A percentile compares a stretch with the other conserved stretches of the same genome.
phyloP scores from a whole-genome alignment of 2,113 vertebrate species.

The Antigone vipio region DNA sequence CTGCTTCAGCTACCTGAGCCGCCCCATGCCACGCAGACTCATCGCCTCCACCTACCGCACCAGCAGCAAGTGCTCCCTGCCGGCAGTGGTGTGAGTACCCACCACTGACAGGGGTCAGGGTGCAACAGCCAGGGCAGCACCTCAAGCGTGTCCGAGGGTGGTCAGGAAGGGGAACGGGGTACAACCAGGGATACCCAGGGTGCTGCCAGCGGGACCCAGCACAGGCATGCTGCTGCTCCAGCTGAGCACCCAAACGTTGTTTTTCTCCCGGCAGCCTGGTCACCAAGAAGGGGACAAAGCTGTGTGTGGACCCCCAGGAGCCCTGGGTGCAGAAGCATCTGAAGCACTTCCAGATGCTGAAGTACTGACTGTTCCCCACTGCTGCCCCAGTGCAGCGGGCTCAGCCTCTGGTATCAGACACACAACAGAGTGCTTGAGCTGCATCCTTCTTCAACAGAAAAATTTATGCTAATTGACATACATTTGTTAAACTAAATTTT shows the following conservation, averaged over 20 bases:
- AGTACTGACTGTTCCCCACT: background rate
- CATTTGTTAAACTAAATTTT: background rate
- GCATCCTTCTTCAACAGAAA: background rate
- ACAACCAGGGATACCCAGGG: background rate
- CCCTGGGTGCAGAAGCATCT: rapidly evolving
- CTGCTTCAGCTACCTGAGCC: rapidly evolving
- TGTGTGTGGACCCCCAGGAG: rapidly evolving
- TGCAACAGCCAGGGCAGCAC: background rate
- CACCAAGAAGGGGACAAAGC: rapidly evolving
- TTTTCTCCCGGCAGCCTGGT: background rate
- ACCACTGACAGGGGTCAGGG: rapidly evolving
- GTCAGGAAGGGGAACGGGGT: background rate
- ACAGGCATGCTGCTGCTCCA: rapidly evolving
- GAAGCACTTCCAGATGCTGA: rapidly evolving
- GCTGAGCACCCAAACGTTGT: rapidly evolving
- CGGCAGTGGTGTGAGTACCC: background rate
- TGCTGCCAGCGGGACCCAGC: rapidly evolving
- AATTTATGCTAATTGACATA: background rate
- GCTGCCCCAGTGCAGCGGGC: background rate
- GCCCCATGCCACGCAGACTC: rapidly evolving
- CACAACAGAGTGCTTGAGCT: background rate
- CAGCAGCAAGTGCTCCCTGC: rapidly evolving
- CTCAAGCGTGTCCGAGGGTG: background rate
- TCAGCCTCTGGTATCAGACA: rapidly evolving
- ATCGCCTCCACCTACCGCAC: rapidly evolving